Evolutionary conservation across 2,113 vertebrate species (phyloP), one percentile per base, ranked within the genome.

Genomic region (mouse (Mus musculus)): DNA sequence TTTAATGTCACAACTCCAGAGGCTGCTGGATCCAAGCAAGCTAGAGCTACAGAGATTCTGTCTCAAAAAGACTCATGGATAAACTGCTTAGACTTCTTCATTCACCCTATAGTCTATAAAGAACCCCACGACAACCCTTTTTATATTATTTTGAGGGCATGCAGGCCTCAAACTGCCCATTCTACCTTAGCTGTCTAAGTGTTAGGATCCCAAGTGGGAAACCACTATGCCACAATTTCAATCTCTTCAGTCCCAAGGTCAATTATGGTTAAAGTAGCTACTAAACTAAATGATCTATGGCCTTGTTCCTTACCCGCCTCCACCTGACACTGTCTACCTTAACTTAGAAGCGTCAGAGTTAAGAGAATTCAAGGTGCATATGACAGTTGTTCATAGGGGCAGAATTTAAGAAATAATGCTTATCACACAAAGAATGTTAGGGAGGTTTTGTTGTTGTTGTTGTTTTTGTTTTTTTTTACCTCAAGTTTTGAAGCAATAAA

Each of bases 401-500:
- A 67, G 63, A 90, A 7, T 72, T 82, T 71, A n/a, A 61, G 67
- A 88, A 28, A 49, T 67, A 85, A 65, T 65, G 42, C 17, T 65
- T 6, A 33, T 86, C 46, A 65, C 16, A 33, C 28, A 75, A 78
- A 63, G 89, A 65, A 71, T 65, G 11, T 9, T 76, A 56, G 28
- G 71, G 63, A 89, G 63, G 28, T 65, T 65, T n/a, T n/a, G n/a
- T n/a, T n/a, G n/a, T n/a, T n/a, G n/a, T n/a, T n/a, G n/a, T 63
- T 63, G 2, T 26, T 65, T 9, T 69, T 33, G 6, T 69, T 16
- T 33, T 69, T 16, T 65, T 94, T 94, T 88, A 99, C 99, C 99
- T 99, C 99, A 16, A 99, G 98, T 97, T 99, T 99, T 96, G 99
- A 99, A 94, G 99, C 99, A 67, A 99, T 99, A 97, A 99, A 99